Evolutionary conservation across 2,888 invertebrate species (phyloP).

Genomic region (Ichneumoninae sp.): DNA sequence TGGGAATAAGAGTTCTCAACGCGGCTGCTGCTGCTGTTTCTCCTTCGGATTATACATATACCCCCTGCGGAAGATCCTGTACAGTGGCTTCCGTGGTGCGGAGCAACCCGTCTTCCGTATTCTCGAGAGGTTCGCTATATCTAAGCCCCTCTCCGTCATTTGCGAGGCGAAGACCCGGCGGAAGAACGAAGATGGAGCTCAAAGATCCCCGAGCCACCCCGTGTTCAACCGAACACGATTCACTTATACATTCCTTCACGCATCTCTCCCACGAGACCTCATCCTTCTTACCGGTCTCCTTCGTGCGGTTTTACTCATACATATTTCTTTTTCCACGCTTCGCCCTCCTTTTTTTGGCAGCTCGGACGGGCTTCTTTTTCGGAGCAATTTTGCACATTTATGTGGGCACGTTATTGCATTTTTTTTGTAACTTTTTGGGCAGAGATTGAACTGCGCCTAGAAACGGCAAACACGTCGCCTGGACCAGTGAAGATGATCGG

Average conservation of each 20-base stretch:
- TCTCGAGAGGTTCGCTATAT: constrained; percentile 22
- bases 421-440: too few relatives aligned
- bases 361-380: background rate
- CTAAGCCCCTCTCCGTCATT: background rate
- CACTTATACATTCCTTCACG: constrained; percentile 39
- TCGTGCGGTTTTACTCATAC: background rate
- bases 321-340: background rate
- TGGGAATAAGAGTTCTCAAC: constrained; percentile 61
- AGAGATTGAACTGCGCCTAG: too few relatives aligned
- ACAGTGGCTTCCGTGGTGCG: constrained; percentile 38
- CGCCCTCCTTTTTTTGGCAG: background rate
- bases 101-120: constrained; percentile 40
- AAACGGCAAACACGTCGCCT: too few relatives aligned
- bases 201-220: constrained; percentile 39
- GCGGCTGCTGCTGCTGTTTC: constrained; percentile 41
- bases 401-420: too few relatives aligned
- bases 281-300: constrained; percentile 5
- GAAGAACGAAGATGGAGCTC: constrained; percentile 44
- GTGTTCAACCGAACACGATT: constrained; percentile 43
- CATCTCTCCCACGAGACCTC: constrained; percentile 11
- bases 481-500: too few relatives aligned
- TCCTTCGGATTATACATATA: constrained; percentile 25
- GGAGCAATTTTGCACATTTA: too few relatives aligned
- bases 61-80: constrained; percentile 19
- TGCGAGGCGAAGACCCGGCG: background rate